These are phyloP conservation scores for Crocuta crocuta DNA, from an alignment of 2,113 vertebrate species.

Conservation along the genomic window DNA sequence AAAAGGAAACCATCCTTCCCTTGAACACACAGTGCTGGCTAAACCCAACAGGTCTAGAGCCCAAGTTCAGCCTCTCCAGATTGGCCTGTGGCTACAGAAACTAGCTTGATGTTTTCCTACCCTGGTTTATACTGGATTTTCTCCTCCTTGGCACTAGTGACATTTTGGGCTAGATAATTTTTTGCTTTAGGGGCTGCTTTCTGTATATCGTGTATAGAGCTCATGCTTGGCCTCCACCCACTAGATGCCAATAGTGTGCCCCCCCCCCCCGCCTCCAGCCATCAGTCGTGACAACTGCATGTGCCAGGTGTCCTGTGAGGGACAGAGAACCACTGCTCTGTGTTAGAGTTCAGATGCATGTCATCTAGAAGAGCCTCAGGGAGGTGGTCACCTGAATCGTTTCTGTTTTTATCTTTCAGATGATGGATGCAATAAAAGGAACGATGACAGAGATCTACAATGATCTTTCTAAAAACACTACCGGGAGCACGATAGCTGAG, in stretches of 20 bases:
- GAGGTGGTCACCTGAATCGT: accelerated
- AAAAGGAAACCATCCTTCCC: background rate
- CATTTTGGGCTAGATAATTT: background rate
- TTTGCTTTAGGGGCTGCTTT: too few relatives aligned
- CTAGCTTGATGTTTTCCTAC: background rate
- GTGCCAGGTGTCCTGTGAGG: background rate
- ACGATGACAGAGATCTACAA: slow-evolving; percentile 99
- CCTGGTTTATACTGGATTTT: background rate
- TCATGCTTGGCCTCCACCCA: background rate
- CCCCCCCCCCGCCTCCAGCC: accelerated
- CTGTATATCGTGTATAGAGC: accelerated
- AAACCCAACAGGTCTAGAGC: background rate
- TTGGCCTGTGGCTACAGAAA: accelerated
- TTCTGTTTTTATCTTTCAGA: slow-evolving; percentile 87
- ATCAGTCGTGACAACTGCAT: background rate
- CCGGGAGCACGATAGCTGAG: slow-evolving; percentile 98
- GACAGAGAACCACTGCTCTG: background rate
- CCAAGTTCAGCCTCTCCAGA: background rate
- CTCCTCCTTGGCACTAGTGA: accelerated
- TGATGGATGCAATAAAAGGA: slow-evolving; percentile 99
- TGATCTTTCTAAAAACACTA: slow-evolving; percentile 97
- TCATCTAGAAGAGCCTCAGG: background rate
- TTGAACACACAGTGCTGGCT: too few relatives aligned
- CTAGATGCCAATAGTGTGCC: accelerated
- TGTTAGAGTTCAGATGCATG: accelerated